Evolutionary conservation across 2,888 invertebrate genomes (phyloP).

Genomic region (Chouioia cunea): DNA sequence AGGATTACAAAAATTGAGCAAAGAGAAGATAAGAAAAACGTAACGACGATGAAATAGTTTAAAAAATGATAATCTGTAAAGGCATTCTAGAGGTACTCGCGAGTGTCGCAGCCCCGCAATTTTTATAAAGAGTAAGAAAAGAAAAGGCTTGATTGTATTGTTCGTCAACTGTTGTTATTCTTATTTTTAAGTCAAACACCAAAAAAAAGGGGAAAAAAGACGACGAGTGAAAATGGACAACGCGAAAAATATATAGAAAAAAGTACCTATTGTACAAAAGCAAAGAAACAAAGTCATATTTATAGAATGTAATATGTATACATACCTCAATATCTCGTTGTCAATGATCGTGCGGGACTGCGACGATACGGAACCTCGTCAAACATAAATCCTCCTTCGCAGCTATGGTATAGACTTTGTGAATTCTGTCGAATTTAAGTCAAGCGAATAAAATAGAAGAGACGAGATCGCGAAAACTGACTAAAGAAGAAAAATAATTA

Average conservation of each 20-base stretch:
- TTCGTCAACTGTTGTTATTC: conserved; percentile 25
- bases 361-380: conserved; percentile 12
- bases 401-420: conserved; percentile 34
- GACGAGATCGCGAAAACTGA: conserved; percentile 36
- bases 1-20: conserved; percentile 8
- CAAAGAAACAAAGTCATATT: conserved; percentile 20
- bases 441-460: conserved; percentile 28
- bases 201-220: conserved; percentile 10
- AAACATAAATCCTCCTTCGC: conserved; percentile 21
- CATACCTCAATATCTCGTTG: conserved; percentile 36
- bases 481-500: conserved; percentile 13
- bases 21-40: neutral
- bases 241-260: neutral
- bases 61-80: conserved; percentile 12
- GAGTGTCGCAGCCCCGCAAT: conserved; percentile 23
- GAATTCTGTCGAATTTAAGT: conserved; percentile 48
- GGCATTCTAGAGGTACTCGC: conserved; percentile 19
- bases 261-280: conserved; percentile 38
- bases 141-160: conserved; percentile 26
- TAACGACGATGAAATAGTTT: neutral
- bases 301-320: conserved; percentile 33
- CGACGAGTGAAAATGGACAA: conserved; percentile 6
- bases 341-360: conserved; percentile 31
- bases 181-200: conserved; percentile 26
- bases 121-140: conserved; percentile 8